phyloP scores from a whole-genome alignment of 2,888 invertebrate genomes.

The Petrophora chlorosata region DNA sequence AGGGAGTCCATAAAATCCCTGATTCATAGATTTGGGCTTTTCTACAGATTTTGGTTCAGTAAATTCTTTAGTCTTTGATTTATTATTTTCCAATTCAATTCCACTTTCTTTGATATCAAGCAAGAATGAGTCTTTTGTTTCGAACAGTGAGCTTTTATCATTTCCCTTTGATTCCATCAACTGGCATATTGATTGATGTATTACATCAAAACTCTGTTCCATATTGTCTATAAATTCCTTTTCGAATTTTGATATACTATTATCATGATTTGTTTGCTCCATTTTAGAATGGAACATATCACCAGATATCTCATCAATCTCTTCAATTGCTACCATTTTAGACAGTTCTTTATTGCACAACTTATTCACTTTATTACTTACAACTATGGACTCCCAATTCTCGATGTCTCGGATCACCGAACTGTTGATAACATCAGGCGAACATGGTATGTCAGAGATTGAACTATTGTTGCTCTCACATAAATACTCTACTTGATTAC shows the following conservation, averaged over 20 bases:
- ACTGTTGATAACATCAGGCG: constrained; percentile 54
- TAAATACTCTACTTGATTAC: constrained; percentile 74
- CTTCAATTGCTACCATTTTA: constrained; percentile 35
- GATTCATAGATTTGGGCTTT: constrained; percentile 17
- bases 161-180: constrained; percentile 53
- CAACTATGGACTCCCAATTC: constrained; percentile 57
- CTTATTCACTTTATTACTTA: constrained; percentile 40
- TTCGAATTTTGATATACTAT: constrained; percentile 34
- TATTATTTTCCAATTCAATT: constrained; percentile 41
- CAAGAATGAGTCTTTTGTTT: constrained; percentile 73
- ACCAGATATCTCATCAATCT: constrained; percentile 57
- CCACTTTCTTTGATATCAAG: constrained; percentile 66
- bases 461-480: constrained; percentile 56
- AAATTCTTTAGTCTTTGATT: constrained; percentile 14
- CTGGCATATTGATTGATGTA: constrained; percentile 80
- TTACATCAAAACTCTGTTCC: constrained; percentile 74
- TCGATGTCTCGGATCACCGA: constrained; percentile 43
- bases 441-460: constrained; percentile 52
- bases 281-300: constrained; percentile 66
- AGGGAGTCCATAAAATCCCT: constrained; percentile 91
- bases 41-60: constrained; percentile 25
- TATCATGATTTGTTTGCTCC: constrained; percentile 48
- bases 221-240: constrained; percentile 43
- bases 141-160: constrained; percentile 55
- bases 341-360: constrained; percentile 27